Percentiles rank a stretch among this genome's conserved stretches.
Conservation (phyloP, 1,140 invertebrate species). For the Aphis craccivora region DNA sequence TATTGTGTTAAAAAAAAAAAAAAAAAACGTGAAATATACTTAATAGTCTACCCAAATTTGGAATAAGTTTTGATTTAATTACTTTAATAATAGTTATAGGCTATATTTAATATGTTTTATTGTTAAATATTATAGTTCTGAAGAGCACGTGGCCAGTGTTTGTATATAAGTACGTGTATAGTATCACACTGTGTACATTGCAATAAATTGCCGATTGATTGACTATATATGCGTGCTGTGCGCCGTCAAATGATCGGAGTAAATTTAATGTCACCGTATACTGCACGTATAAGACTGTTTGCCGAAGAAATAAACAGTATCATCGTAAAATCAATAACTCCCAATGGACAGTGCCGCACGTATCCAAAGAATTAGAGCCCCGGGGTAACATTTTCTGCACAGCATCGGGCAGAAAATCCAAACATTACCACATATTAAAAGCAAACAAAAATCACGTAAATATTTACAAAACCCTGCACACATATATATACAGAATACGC, state of each 20-base stretch:
- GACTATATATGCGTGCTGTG: neutral
- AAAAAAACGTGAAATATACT: neutral
- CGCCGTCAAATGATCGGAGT: neutral
- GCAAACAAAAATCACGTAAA: neutral
- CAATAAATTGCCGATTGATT: neutral
- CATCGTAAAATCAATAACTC: conserved; percentile 30
- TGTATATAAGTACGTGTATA: neutral
- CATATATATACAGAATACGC: too few relatives aligned
- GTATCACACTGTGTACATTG: neutral
- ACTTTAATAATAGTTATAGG: too few relatives aligned
- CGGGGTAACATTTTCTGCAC: neutral
- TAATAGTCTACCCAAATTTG: neutral
- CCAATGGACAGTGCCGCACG: conserved; percentile 1
- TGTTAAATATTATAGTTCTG: neutral
- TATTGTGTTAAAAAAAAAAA: too few relatives aligned
- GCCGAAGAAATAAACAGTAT: neutral
- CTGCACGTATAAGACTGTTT: neutral
- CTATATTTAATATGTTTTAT: neutral
- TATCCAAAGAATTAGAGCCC: neutral
- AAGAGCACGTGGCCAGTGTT: neutral
- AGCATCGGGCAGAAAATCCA: neutral
- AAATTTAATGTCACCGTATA: neutral
- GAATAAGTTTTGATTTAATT: neutral
- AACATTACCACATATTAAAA: neutral
- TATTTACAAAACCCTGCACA: neutral